Evolutionary conservation across 2,797 vertebrate species (phyloP).

Genomic region (Scyliorhinus canicula): DNA sequence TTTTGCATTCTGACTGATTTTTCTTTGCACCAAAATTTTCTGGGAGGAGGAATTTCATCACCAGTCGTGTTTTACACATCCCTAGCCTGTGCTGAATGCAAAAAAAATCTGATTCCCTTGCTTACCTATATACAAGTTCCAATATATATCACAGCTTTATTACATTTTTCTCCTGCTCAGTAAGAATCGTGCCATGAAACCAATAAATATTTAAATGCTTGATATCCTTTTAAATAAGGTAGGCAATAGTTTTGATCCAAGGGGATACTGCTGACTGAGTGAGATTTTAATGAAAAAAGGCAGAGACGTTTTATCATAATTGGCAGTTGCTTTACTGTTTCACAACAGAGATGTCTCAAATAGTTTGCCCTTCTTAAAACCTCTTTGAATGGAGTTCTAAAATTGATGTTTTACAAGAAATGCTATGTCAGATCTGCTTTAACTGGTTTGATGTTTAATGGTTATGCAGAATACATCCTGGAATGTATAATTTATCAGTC

Average conservation of each 20-base stretch:
- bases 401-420: slow-evolving; percentile 31
- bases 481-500: slow-evolving; percentile 27
- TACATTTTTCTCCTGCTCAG: slow-evolving; percentile 14
- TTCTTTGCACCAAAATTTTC: neutral
- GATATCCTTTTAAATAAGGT: slow-evolving; percentile 3
- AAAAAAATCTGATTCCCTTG: slow-evolving; percentile 15
- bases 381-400: slow-evolving; percentile 17
- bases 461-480: slow-evolving; percentile 8
- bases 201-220: slow-evolving; percentile 29
- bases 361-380: slow-evolving; percentile 30
- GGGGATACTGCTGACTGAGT: slow-evolving; percentile 4
- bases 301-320: slow-evolving; percentile 24
- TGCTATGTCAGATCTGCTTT: neutral
- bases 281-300: slow-evolving; percentile 29
- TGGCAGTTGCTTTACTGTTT: neutral
- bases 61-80: neutral
- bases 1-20: neutral
- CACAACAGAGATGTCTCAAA: slow-evolving; percentile 8
- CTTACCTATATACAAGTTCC: slow-evolving; percentile 17
- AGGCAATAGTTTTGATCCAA: slow-evolving; percentile 28
- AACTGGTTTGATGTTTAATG: slow-evolving; percentile 27
- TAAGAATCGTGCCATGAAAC: neutral
- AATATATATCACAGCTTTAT: slow-evolving; percentile 17
- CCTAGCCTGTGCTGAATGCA: neutral
- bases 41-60: neutral